Percentiles rank a stretch among this genome's conserved stretches.
Evolutionary conservation across 2,888 invertebrate genomes (phyloP).

Genomic region (Gortyna flavago): DNA sequence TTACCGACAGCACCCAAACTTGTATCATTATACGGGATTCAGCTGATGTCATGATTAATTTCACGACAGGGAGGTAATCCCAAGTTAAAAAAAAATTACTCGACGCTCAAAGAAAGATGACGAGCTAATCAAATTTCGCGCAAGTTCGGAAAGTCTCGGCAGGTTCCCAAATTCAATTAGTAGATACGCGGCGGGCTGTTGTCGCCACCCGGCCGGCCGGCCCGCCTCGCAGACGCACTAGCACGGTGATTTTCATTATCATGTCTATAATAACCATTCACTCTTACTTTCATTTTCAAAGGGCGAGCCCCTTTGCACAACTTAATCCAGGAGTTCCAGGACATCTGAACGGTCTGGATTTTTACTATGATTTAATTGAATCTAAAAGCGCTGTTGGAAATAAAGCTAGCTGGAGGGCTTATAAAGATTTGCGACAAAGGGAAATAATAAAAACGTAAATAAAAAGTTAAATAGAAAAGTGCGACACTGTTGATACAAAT

Average conservation of each 20-base stretch:
- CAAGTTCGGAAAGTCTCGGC: slow-evolving; percentile 82
- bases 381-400: slow-evolving; percentile 2
- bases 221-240: slow-evolving; percentile 59
- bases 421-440: slow-evolving; percentile 4
- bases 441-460: slow-evolving; percentile 15
- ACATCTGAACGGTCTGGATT: slow-evolving; percentile 5
- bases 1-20: slow-evolving; percentile 58
- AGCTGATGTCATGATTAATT: slow-evolving; percentile 70
- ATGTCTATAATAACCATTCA: slow-evolving; percentile 69
- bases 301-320: slow-evolving; percentile 61
- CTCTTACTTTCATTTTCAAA: slow-evolving; percentile 60
- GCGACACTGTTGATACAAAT: slow-evolving; percentile 33
- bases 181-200: slow-evolving; percentile 77
- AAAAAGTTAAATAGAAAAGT: slow-evolving; percentile 23
- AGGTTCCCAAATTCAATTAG: slow-evolving; percentile 88
- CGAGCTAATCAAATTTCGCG: slow-evolving; percentile 86
- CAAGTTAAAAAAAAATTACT: slow-evolving; percentile 79
- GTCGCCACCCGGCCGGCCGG: slow-evolving; percentile 32
- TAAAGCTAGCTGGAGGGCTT: slow-evolving; percentile 9
- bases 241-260: slow-evolving; percentile 72
- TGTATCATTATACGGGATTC: slow-evolving; percentile 67
- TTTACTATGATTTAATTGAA: slow-evolving; percentile 38
- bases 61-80: slow-evolving; percentile 70
- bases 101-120: slow-evolving; percentile 82
- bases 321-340: slow-evolving; percentile 26